Evolutionary conservation across 2,797 vertebrate genomes (phyloP).

Genomic region (Falco novaeseelandiae): DNA sequence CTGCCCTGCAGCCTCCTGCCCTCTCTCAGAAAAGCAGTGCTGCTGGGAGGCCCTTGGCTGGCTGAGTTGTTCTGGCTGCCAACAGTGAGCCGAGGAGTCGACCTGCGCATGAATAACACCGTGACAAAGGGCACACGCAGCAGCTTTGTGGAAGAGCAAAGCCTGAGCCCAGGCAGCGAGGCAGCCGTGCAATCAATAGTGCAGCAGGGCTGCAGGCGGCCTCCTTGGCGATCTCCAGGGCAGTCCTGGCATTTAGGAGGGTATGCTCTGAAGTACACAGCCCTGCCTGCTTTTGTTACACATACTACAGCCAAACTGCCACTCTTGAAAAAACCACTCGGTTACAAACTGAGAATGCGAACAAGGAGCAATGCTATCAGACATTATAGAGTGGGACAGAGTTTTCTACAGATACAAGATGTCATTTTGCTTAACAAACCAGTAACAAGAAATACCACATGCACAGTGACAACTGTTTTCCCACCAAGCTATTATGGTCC

Average conservation of each 20-base stretch:
- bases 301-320: not conserved
- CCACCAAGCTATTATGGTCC: not conserved
- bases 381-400: not conserved
- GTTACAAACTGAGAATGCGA: not conserved
- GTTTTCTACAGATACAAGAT: not conserved
- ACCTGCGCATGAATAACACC: rapidly evolving
- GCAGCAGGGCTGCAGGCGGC: not conserved
- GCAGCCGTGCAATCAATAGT: not conserved
- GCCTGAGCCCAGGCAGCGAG: too few relatives aligned
- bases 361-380: not conserved
- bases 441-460: rapidly evolving
- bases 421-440: not conserved
- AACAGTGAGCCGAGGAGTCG: rapidly evolving
- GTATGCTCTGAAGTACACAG: not conserved
- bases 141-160: not conserved
- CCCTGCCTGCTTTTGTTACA: not conserved
- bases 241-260: not conserved
- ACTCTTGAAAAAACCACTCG: not conserved
- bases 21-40: not conserved
- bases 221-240: not conserved
- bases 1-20: not conserved
- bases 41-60: not conserved
- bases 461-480: not conserved
- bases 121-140: not conserved
- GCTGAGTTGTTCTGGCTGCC: not conserved